Percentiles rank a stretch among this genome's conserved stretches.
Evolutionary conservation across 2,888 invertebrate species (phyloP).

Genomic region (Tuta absoluta): DNA sequence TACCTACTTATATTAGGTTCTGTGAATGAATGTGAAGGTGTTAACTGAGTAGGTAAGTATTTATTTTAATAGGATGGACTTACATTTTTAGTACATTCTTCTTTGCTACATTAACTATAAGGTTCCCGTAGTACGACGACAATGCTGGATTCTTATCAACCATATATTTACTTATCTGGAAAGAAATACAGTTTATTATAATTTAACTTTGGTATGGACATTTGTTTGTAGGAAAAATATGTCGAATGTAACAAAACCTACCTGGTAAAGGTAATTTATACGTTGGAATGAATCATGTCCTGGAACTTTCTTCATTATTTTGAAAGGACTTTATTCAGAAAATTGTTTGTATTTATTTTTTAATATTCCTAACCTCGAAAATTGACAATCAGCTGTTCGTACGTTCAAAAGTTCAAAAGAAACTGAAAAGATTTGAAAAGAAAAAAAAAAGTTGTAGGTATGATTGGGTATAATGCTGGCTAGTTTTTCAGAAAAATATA

Average conservation of each 20-base stretch:
- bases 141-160: slow-evolving; percentile 61
- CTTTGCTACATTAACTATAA: slow-evolving; percentile 79
- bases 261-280: slow-evolving; percentile 86
- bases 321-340: slow-evolving; percentile 30
- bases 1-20: too few relatives aligned
- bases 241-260: slow-evolving; percentile 44
- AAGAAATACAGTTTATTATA: slow-evolving; percentile 34
- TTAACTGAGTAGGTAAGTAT: too few relatives aligned
- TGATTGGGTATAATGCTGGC: not conserved
- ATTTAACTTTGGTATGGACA: too few relatives aligned
- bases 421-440: not conserved
- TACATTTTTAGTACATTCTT: slow-evolving; percentile 83
- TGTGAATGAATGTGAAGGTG: too few relatives aligned
- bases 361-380: not conserved
- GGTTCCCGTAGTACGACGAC: slow-evolving; percentile 80
- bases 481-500: not conserved
- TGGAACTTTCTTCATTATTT: slow-evolving; percentile 78
- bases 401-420: too few relatives aligned
- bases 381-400: slow-evolving; percentile 26
- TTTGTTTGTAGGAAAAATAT: not conserved
- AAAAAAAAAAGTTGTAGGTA: not conserved
- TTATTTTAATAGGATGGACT: too few relatives aligned
- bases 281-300: slow-evolving; percentile 85
- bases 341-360: not conserved
- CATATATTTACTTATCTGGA: slow-evolving; percentile 77